Evolutionary conservation across 1,140 invertebrate species (phyloP), one percentile per base, ranked within the genome.

Genomic region (Atta texana): DNA sequence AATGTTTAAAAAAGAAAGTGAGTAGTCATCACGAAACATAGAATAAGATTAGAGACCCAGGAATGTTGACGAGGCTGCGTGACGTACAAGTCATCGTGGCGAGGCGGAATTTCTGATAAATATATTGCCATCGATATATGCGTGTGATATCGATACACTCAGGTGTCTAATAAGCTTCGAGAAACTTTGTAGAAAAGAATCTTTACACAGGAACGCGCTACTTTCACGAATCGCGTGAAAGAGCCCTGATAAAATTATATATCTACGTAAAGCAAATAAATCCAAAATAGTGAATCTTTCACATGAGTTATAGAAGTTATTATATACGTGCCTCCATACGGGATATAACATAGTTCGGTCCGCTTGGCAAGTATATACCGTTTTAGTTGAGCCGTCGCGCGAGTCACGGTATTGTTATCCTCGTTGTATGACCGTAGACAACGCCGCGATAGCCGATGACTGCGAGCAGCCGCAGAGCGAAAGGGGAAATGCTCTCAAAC

Each of bases 401-500:
- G 81, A 49, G 28, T 34, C 14, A 44, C 6, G 24, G 81, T 64
- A 90, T 90, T 89, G 88, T 90, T 90, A 89, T 90, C 71, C 88
- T 87, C 84, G 69, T 72, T 63, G 84, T 74, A 71, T 63, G 75
- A 59, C 66, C 87, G 51, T 88, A 86, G 81, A 74, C 66, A 85
- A 61, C 69, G 68, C 81, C 39, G 63, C 72, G 87, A 87, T 87
- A 89, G 85, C 82, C 85, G 88, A 90, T 82, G 87, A 90, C 77
- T 88, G 55, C 87, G 88, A 85, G 75, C 74, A 61, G 71, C 69
- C 80, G 57, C 80, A 55, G 63, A 87, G 89, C 89, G 89, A 90
- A 90, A 85, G 89, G 89, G 89, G 86, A 90, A 90, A 90, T 90
- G 89, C 86, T 90, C 89, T 88, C 81, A 88, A 90, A 90, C 89